Base-by-base conservation (phyloP, 2,888 invertebrate genomes). In the Agrenia bidenticulata region DNA sequence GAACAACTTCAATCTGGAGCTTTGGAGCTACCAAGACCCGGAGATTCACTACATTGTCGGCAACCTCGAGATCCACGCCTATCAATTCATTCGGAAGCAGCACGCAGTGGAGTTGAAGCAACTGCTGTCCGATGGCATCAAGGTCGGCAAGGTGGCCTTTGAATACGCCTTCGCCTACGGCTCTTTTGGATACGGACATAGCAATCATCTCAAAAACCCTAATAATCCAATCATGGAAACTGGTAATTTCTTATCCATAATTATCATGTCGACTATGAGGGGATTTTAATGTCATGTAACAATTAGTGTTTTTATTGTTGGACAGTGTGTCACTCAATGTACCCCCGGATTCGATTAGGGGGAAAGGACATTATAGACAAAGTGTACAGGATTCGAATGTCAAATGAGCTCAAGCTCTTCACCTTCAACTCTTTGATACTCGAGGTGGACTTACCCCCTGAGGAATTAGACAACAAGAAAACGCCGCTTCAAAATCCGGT, bases 21-120 rank as follows among this genome's bases (percentile, higher is more conserved):
- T 73, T 0, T 75, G 75, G 75, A 64, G 69, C n/a, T 75, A 72
- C 58, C 72, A 75, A 64, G 69, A 72, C 50, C 75, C 75, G 9
- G 72, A 72, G 39, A 53, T 58, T 1, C 75, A 75, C 37, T 75
- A 64, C 49, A 66, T 73, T 11, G 64, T 73, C 13, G 70, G 72
- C 11, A 62, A 63, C 7, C 26, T 51, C 1, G 63, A 69, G 32
- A 50, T 66, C 9, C 75, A 75, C 55, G 42, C 67, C 9, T 73
- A 68, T 54, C 50, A 67, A 13, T 61, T 73, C 5, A 68, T 75
- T 21, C 66, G 66, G 13, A 56, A 67, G 15, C 63, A 67, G 5
- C 73, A 75, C 45, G 61, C 62, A 1, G 67, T 75, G 11, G 67
- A 70, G 23, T 39, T n/a, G 0, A n/a, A 23, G 0, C 13, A 61